Conservation (phyloP, 1,140 invertebrate genomes). For the Ceratitis capitata region DNA sequence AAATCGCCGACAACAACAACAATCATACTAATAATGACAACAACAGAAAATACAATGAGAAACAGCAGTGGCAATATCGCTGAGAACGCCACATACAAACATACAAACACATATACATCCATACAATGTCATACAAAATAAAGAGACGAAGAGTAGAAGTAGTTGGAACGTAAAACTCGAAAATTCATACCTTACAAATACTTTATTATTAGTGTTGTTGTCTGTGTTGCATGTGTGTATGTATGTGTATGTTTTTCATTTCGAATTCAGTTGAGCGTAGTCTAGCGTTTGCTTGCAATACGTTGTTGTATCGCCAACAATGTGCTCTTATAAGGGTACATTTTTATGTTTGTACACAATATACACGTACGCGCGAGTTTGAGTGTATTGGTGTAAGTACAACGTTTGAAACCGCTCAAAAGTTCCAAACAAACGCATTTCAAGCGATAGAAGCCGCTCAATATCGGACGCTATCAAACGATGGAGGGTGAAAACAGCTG, state of each 20-base stretch:
- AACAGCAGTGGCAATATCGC: background rate
- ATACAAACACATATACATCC: background rate
- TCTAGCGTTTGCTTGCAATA: background rate
- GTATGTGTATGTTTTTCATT: background rate
- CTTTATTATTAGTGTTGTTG: background rate
- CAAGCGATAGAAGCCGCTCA: slow-evolving; percentile 12
- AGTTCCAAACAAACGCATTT: background rate
- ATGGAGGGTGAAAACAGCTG: slow-evolving; percentile 20
- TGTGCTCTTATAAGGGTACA: slow-evolving; percentile 9
- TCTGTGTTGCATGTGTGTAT: background rate
- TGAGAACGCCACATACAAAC: background rate
- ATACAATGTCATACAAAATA: background rate
- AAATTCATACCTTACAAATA: slow-evolving; percentile 18
- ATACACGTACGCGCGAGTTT: background rate
- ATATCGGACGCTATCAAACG: background rate
- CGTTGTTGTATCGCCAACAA: background rate
- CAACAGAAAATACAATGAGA: slow-evolving; percentile 2
- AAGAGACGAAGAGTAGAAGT: background rate
- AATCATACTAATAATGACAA: slow-evolving; percentile 16
- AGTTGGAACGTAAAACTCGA: slow-evolving; percentile 10
- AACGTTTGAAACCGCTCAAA: background rate
- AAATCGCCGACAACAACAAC: slow-evolving; percentile 38
- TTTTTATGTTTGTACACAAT: background rate
- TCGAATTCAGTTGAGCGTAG: background rate
- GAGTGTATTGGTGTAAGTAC: background rate